Percentiles rank a stretch among this genome's conserved stretches.
Conservation (phyloP, 2,888 invertebrate genomes). For the Autographa pulchrina region DNA sequence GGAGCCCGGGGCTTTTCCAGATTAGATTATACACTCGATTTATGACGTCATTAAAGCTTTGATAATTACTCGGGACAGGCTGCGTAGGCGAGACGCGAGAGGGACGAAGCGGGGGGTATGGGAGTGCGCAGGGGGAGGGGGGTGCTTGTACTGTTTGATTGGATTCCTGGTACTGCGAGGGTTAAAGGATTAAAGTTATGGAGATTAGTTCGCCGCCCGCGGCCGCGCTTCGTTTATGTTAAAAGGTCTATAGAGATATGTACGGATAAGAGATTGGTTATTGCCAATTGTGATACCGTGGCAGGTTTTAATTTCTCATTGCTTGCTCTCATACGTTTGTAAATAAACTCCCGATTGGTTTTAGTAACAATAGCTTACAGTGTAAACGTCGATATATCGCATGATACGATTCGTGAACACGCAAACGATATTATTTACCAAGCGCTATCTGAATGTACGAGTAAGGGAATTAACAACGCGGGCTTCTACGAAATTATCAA, state of each 20-base stretch:
- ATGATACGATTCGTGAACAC: slow-evolving; percentile 48
- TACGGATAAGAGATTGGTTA: slow-evolving; percentile 88
- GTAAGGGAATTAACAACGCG: slow-evolving; percentile 26
- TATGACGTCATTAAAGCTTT: slow-evolving; percentile 90
- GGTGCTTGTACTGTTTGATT: slow-evolving; percentile 89
- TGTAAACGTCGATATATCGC: slow-evolving; percentile 36
- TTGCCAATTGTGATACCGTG: slow-evolving; percentile 87
- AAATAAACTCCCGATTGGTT: slow-evolving; percentile 74
- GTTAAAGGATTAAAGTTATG: slow-evolving; percentile 90
- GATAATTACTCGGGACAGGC: slow-evolving; percentile 90
- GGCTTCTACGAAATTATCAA: slow-evolving; percentile 43
- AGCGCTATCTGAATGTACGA: slow-evolving; percentile 35
- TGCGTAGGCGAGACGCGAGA: slow-evolving; percentile 84
- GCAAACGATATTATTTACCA: slow-evolving; percentile 57
- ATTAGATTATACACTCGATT: slow-evolving; percentile 90
- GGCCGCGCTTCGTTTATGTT: slow-evolving; percentile 87
- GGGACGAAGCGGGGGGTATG: slow-evolving; percentile 66
- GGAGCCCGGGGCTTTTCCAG: slow-evolving; percentile 90
- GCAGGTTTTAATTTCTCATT: slow-evolving; percentile 85
- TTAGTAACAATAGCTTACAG: slow-evolving; percentile 63
- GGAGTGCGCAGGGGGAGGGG: slow-evolving; percentile 67
- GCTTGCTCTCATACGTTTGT: slow-evolving; percentile 62
- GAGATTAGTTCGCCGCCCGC: slow-evolving; percentile 89
- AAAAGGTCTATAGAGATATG: slow-evolving; percentile 88
- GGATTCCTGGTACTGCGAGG: slow-evolving; percentile 89